These are phyloP conservation scores for Podabrus alpinus DNA, from an alignment of 2,888 invertebrate genomes.

Conservation along the genomic window DNA sequence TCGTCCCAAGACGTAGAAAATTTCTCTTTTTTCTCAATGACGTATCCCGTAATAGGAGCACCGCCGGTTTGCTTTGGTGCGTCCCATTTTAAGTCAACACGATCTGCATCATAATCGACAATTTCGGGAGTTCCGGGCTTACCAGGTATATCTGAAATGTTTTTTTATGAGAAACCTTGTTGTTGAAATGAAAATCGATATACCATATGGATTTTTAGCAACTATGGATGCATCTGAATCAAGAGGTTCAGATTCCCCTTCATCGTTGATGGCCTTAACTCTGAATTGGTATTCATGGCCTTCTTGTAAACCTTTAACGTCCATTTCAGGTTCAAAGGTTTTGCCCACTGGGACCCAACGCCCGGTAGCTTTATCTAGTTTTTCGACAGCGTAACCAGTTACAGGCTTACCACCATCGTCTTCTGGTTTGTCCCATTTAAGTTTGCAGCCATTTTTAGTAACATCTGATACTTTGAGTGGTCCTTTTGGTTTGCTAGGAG, in stretches of 20 bases:
- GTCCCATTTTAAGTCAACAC: constrained; percentile 84
- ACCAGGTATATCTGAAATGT: constrained; percentile 70
- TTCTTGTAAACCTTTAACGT: constrained; percentile 86
- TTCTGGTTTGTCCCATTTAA: constrained; percentile 92
- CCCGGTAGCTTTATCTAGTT: constrained; percentile 88
- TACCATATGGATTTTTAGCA: constrained; percentile 96
- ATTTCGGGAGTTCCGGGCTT: constrained; percentile 87
- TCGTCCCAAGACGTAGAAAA: constrained; percentile 81
- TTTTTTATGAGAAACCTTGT: not conserved
- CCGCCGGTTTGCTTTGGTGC: constrained; percentile 79
- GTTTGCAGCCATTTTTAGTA: constrained; percentile 85
- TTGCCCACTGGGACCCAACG: constrained; percentile 93
- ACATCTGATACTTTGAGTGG: constrained; percentile 88
- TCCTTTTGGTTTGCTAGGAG: constrained; percentile 86
- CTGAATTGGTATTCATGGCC: constrained; percentile 93
- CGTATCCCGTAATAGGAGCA: constrained; percentile 80
- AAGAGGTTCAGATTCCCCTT: constrained; percentile 92
- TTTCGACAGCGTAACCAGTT: constrained; percentile 92
- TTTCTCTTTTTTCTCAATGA: constrained; percentile 88
- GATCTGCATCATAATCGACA: constrained; percentile 87
- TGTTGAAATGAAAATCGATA: constrained; percentile 38
- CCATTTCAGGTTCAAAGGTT: constrained; percentile 84
- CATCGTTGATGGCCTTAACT: constrained; percentile 91
- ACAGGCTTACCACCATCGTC: constrained; percentile 94
- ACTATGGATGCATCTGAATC: constrained; percentile 86